phyloP scores from a whole-genome alignment of 2,797 vertebrate genomes.

The Crotalus adamanteus region DNA sequence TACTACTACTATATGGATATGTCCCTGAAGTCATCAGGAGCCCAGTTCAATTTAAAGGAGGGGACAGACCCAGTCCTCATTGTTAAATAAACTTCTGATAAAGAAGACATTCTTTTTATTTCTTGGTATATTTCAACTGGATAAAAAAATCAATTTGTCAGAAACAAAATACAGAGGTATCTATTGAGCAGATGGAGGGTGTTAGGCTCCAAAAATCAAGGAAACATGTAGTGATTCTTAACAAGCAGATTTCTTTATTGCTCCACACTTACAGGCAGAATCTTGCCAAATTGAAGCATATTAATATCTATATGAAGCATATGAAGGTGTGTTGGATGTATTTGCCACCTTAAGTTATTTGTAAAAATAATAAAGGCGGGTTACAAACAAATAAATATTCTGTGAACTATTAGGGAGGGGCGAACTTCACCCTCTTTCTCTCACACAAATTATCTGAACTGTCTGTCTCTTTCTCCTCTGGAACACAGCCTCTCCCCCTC shows the following conservation, averaged over 20 bases:
- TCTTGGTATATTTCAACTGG: neutral
- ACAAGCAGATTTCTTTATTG: neutral
- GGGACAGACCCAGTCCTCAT: neutral
- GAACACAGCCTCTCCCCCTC: neutral
- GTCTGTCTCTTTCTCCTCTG: neutral
- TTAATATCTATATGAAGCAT: neutral
- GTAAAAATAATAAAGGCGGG: neutral
- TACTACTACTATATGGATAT: neutral
- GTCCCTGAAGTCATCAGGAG: neutral
- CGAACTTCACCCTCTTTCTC: neutral
- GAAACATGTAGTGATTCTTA: neutral
- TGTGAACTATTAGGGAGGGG: neutral
- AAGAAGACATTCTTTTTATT: neutral
- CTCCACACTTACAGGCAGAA: neutral
- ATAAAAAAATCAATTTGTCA: neutral
- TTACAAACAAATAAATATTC: neutral
- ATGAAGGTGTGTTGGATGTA: neutral
- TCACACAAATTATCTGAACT: neutral
- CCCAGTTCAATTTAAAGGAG: neutral
- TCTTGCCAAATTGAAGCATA: neutral
- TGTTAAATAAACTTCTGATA: neutral
- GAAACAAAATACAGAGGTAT: neutral
- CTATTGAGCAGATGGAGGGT: neutral
- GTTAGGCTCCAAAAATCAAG: neutral
- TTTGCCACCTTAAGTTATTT: neutral